Base-by-base conservation (phyloP, 2,797 vertebrate genomes). In the Acipenser ruthenus region DNA sequence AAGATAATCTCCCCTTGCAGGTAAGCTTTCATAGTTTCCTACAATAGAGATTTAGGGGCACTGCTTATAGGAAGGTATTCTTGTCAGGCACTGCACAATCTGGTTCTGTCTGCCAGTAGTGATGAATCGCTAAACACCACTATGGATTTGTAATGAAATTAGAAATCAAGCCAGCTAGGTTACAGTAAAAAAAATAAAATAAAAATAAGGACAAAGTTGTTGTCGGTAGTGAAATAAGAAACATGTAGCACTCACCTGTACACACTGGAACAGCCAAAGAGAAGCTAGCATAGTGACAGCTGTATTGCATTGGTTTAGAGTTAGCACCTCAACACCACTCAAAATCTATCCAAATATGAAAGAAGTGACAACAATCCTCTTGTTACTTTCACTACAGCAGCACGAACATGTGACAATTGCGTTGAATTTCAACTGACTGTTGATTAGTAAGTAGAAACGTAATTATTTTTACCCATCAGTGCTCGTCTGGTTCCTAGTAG, bases 1-100 rank as follows among this genome's bases (percentile, higher is more conserved):
- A 66, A 49, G 65, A 66, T 66, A 66, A 65, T 65, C 64, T 52
- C 11, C 23, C 53, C 65, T 58, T 50, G 65, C 58, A 58, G 55
- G 65, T 66, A 66, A 49, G 65, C 37, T 50, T 58, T 59, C 59
- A 66, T 50, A 59, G 53, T 52, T 65, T 65, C 65, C 65, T 66
- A 9, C 59, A 10, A n/a, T 52, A 56, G 55, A 49, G 53, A 66
- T 66, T 37, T 59, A 18, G 65, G 10, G 53, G 65, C 9, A 48
- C 55, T 49, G 53, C 49, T 11, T n/a, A 48, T 52, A n/a, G 37
- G 50, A 64, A 15, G 15, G 55, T 53, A 23, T 15, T 9, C 47
- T 7, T 13, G 55, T 56, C 55, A 15, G 55, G 6, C 55, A 58
- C 55, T 10, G 55, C 55, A 58, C 47, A 18, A 47, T 58, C 47